Evolutionary conservation across 2,113 vertebrate genomes (phyloP).

Genomic region (Leptocoma aspasia): DNA sequence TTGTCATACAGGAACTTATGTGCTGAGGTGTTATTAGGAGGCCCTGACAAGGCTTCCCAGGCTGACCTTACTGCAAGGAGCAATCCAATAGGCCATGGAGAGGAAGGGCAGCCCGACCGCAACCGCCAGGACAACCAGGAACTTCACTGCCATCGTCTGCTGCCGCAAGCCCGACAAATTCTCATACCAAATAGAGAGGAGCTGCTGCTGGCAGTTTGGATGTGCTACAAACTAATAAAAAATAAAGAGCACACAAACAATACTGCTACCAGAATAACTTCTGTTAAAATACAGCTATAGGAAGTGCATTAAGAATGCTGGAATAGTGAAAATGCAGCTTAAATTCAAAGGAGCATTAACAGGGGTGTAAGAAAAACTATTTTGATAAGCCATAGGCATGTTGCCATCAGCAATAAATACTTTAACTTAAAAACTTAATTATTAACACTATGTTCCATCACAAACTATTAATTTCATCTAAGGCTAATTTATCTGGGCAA

Average conservation of each 20-base stretch:
- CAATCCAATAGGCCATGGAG: constrained; percentile 89
- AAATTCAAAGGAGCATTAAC: background rate
- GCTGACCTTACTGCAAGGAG: constrained; percentile 93
- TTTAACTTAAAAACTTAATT: background rate
- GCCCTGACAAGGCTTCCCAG: background rate
- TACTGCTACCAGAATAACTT: background rate
- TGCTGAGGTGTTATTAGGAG: background rate
- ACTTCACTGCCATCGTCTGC: constrained; percentile 88
- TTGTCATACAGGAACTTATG: background rate
- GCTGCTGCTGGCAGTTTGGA: constrained; percentile 96
- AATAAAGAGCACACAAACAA: background rate
- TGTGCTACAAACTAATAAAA: constrained; percentile 89
- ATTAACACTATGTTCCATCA: background rate
- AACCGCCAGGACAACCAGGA: constrained; percentile 89
- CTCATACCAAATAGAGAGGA: constrained; percentile 96
- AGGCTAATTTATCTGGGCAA: background rate
- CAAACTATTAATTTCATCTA: background rate
- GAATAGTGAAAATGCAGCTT: background rate
- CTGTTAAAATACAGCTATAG: background rate
- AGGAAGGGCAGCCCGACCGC: constrained; percentile 85
- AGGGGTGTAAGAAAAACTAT: background rate
- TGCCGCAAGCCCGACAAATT: constrained; percentile 89
- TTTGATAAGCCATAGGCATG: background rate
- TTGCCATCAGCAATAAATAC: background rate
- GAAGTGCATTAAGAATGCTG: background rate